Conservation (phyloP, 2,797 vertebrate genomes). For the Mionectes olivaceus region DNA sequence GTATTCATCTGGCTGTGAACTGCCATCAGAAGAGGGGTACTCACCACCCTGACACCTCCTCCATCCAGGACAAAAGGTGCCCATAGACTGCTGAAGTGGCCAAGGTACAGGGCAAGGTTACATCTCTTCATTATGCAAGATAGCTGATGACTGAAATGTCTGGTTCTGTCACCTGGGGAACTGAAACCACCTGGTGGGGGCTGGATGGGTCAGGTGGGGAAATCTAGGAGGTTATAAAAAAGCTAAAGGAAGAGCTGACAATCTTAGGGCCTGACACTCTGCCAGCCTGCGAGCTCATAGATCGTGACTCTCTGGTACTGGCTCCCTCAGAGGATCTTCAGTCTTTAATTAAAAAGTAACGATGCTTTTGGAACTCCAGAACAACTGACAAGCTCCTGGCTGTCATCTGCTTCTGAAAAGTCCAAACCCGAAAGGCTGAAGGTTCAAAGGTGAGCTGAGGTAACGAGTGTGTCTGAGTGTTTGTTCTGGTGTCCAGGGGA, state of each 20-base stretch:
- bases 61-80: background rate
- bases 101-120: background rate
- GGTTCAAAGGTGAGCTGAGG: background rate
- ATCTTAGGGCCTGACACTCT: background rate
- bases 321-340: background rate
- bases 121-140: background rate
- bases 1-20: background rate
- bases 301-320: background rate
- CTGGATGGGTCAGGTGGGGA: background rate
- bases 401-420: background rate
- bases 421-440: background rate
- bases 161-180: background rate
- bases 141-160: background rate
- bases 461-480: background rate
- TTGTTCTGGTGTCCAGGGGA: background rate
- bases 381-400: background rate
- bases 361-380: background rate
- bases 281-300: background rate
- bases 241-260: background rate
- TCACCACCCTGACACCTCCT: background rate
- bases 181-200: background rate
- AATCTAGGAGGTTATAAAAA: background rate
- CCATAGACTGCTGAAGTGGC: background rate
- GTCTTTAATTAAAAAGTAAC: background rate
- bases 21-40: background rate